Evolutionary conservation across 35 echinoderm and acorn worm genomes (phyloP), one percentile per base, ranked within the genome.

Genomic region (Heliocidaris tuberculata): DNA sequence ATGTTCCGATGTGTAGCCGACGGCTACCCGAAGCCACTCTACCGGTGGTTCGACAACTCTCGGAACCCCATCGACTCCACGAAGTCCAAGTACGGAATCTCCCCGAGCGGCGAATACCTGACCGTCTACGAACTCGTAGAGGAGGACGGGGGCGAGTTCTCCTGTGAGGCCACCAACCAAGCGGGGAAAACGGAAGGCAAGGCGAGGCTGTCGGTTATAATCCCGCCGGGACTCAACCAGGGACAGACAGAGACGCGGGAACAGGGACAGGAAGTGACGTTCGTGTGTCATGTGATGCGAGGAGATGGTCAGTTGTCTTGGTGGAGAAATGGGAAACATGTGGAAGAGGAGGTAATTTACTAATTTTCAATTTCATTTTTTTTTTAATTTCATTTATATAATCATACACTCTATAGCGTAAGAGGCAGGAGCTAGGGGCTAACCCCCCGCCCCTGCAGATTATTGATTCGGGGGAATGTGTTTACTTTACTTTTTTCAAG

Each of bases 1-100:
- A 92, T 92, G 90, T 92, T 92, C 49, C 90, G 90, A 31, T 92
- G 90, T 48, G 90, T 92, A 2, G 90, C 90, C 90, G 90, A 92
- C 24, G 90, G 90, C n/a, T 56, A 50, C 24, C 90, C 90, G 31
- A 92, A 92, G 49, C 90, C 90, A 30, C 13, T 52, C 21, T 92
- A 92, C 48, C 31, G 31, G 10, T 92, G 90, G 90, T 92, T 21
- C 90, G 90, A 92, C 49, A 92, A 11, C 49, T 47, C 31, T 30
- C 47, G 48, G 49, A 50, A 30, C 3, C 27, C 50, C 4, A 92
- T 92, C 90, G 90, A 92, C 49, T 30, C 90, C 9, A 30, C 90
- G 47, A 52, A 50, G 27, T 50, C 90, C 27, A 92, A 92, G 29
- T 92, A 92, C n/a, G 90, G 90, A 8, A 48, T 92, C 27, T 92